Evolutionary conservation across 2,888 invertebrate species (phyloP).

Genomic region (Acrocyrtus sp.): DNA sequence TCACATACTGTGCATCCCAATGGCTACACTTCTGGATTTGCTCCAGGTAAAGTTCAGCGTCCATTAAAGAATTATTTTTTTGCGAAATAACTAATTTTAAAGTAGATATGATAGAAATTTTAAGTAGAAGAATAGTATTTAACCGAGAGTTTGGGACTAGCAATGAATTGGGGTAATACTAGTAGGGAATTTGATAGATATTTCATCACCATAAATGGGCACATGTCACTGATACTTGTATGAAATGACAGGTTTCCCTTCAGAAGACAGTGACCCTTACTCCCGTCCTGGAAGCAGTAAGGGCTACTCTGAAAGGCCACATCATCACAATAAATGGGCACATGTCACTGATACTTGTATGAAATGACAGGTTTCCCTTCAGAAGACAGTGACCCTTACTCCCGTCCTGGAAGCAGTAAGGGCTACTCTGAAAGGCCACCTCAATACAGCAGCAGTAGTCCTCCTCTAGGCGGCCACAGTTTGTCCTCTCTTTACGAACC

Average conservation of each 20-base stretch:
- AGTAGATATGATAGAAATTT: not conserved
- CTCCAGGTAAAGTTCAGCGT: conserved; percentile 21
- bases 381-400: conserved; percentile 21
- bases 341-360: no score
- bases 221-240: no score
- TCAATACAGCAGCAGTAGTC: not conserved
- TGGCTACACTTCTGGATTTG: conserved; percentile 21
- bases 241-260: conserved; percentile 35
- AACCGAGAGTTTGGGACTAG: no score
- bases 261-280: conserved; percentile 19
- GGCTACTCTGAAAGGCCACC: conserved; percentile 5
- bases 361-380: conserved; percentile 32
- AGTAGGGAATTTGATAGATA: no score
- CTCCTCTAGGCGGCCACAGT: conserved; percentile 21
- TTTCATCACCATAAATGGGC: no score
- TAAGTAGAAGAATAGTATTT: not conserved
- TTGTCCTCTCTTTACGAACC: conserved; percentile 34
- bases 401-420: not conserved
- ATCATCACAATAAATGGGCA: no score
- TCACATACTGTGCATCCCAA: conserved; percentile 14
- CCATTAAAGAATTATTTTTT: no score
- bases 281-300: conserved; percentile 1
- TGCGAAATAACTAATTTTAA: not conserved
- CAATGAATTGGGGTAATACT: no score
- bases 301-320: conserved; percentile 4